Evolutionary conservation across 2,113 vertebrate genomes (phyloP), one percentile per base, ranked within the genome.

Genomic region (Bubo bubo): DNA sequence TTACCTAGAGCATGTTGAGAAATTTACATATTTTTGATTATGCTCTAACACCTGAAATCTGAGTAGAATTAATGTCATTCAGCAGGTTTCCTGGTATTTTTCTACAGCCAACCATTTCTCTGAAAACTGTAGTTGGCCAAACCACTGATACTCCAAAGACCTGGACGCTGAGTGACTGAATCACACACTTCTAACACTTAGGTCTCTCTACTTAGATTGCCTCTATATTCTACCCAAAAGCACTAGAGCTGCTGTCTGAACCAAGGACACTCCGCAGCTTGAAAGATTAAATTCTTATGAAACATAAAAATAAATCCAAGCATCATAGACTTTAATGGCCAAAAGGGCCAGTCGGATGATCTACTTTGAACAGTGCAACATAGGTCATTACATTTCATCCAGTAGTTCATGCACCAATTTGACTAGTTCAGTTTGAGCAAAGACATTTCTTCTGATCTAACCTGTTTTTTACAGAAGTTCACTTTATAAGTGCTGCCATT

Each of bases 101-200:
- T 85, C 55, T 60, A 71, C n/a, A 68, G 49, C 12, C 15, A 81
- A 23, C 4, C 11, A 58, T 52, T 53, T 82, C 21, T 67, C n/a
- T 53, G 43, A 88, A 88, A 72, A 39, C 22, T 23, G 20, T 2
- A 63, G 43, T 3, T 60, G 80, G 16, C 49, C 67, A 80, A 74
- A 52, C 18, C 45, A n/a, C 27, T 2, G 5, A 66, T 15, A 23
- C 3, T n/a, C 47, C 68, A 28, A 73, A 80, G 59, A 68, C 26
- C 23, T 64, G 17, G 45, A 70, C 10, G 13, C 5, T 0, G 0
- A 8, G 5, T 8, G 14, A 12, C n/a, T 20, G 23, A 81, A 71
- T 43, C 11, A 79, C 39, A 32, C 3, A 1, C 39, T 86, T 43
- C 49, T 89, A 35, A 59, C 28, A 30, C 58, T 23, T 37, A 34